Evolutionary conservation across 30 jellyfish, hydroid and myxozoan genomes (phyloP).

Genomic region (Aurelia sp.): DNA sequence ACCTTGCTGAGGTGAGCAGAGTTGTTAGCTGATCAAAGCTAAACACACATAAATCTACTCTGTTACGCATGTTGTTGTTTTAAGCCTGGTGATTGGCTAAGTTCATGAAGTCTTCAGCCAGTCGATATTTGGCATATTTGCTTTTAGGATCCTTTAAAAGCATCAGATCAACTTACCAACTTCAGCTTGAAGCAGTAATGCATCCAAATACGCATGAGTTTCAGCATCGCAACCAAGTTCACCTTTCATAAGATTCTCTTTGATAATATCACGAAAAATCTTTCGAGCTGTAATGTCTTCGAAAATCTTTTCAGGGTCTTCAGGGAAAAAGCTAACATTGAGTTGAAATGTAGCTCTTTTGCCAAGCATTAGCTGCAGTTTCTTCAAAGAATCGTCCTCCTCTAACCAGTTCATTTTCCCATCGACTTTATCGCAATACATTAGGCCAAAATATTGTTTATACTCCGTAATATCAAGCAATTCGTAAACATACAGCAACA

Average conservation of each 20-base stretch:
- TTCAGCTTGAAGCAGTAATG: conserved; percentile 66
- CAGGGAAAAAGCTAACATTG: conserved; percentile 58
- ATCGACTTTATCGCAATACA: conserved; percentile 45
- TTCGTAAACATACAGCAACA: conserved; percentile 29
- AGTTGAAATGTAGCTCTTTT: conserved; percentile 40
- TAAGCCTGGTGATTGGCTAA: too few species aligned
- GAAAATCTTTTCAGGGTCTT: conserved; percentile 61
- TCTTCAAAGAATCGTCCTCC: conserved; percentile 33
- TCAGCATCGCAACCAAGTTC: conserved; percentile 66
- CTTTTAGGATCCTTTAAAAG: too few species aligned
- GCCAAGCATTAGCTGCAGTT: conserved; percentile 9
- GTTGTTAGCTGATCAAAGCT: background rate
- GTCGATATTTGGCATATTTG: too few species aligned
- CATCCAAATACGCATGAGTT: conserved; percentile 80
- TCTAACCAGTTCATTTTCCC: conserved; percentile 73
- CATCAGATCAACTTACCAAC: conserved; percentile 38
- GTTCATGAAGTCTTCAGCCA: too few species aligned
- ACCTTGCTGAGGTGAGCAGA: background rate
- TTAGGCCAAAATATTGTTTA: conserved; percentile 65
- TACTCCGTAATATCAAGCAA: conserved; percentile 30
- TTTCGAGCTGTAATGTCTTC: conserved; percentile 33
- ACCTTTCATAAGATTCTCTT: conserved; percentile 53
- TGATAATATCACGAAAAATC: conserved; percentile 61
- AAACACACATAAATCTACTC: background rate
- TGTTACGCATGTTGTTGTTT: too few species aligned